Percentiles rank a stretch among this genome's conserved stretches.
Evolutionary conservation across 2,797 vertebrate species (phyloP).

Genomic region (Dendrocincla tyrannina): DNA sequence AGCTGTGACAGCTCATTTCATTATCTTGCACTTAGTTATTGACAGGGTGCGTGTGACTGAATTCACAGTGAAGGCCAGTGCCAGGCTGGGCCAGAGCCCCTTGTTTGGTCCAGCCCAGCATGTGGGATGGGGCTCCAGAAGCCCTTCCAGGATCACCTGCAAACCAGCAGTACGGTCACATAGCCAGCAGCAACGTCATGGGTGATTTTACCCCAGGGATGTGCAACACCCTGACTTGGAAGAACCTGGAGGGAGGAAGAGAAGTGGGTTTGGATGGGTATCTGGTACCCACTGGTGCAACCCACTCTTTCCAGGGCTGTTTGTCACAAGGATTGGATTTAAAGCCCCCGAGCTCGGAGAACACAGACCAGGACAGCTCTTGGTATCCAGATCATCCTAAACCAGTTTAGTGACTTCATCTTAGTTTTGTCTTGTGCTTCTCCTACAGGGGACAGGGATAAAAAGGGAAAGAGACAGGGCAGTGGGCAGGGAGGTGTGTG

Average conservation of each 20-base stretch:
- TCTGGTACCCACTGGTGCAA: background rate
- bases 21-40: conserved; percentile 2
- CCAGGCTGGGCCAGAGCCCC: background rate
- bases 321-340: background rate
- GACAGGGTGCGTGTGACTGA: background rate
- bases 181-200: background rate
- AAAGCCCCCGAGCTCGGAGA: background rate
- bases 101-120: background rate
- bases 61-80: background rate
- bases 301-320: background rate
- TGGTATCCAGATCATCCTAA: background rate
- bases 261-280: background rate
- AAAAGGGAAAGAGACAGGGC: background rate
- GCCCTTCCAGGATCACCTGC: background rate
- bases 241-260: background rate
- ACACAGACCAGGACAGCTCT: background rate
- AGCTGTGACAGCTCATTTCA: conserved; percentile 41
- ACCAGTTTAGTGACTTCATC: background rate
- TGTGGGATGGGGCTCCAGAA: background rate
- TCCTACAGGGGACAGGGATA: background rate
- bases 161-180: accelerated
- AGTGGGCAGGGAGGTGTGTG: background rate
- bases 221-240: background rate
- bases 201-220: background rate
- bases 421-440: background rate